Conservation (phyloP, 1,140 invertebrate genomes). For the Laupala kohalensis region DNA sequence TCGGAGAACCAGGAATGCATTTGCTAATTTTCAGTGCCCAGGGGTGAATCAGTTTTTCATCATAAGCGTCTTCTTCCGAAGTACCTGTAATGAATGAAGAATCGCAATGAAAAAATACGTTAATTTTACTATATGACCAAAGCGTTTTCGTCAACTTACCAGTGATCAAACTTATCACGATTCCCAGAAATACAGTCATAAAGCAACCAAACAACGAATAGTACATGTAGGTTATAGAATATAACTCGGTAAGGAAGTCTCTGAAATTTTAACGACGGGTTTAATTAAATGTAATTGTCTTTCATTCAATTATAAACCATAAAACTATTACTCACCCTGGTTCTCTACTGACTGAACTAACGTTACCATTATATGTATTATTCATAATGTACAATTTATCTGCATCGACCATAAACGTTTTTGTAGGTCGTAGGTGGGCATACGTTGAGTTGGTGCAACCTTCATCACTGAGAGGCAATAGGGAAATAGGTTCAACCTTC, state of each 20-base stretch:
- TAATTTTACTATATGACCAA: neutral
- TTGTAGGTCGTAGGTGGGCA: conserved; percentile 27
- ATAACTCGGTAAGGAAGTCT: conserved; percentile 39
- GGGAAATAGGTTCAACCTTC: conserved; percentile 27
- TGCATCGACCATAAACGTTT: neutral
- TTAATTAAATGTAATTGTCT: neutral
- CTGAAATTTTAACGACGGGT: conserved; percentile 26
- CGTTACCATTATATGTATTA: neutral
- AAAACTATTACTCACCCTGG: neutral
- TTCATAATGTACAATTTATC: neutral
- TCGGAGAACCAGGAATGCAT: conserved; percentile 33
- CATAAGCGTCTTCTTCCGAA: conserved; percentile 46
- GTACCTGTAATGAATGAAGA: conserved; percentile 24
- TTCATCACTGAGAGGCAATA: conserved; percentile 40
- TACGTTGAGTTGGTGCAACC: conserved; percentile 52
- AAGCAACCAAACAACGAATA: conserved; percentile 54
- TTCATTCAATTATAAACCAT: neutral
- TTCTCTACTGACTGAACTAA: neutral
- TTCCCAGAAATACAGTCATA: conserved; percentile 47
- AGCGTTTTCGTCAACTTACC: conserved; percentile 20
- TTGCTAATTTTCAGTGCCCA: conserved; percentile 41
- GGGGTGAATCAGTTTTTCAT: conserved; percentile 51
- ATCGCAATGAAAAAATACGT: neutral
- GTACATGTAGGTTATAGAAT: conserved; percentile 62
- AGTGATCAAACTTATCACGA: conserved; percentile 47